A percentile compares a stretch with the other conserved stretches of the same genome.
phyloP scores from a whole-genome alignment of 2,797 vertebrate genomes.

The Gymnopithys bicolor region DNA sequence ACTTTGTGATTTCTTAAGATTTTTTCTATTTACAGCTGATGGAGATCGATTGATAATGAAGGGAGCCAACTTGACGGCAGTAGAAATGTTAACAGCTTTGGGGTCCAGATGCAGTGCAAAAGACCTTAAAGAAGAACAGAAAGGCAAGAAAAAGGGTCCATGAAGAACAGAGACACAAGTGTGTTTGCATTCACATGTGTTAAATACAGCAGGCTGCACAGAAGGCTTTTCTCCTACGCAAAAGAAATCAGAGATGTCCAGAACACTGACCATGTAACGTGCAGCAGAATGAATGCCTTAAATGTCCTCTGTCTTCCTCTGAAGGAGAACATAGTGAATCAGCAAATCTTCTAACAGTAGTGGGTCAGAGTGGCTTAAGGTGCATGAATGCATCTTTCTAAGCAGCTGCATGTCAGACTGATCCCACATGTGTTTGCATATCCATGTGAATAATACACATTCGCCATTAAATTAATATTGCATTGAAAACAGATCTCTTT shows the following conservation, averaged over 20 bases:
- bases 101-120: conserved; percentile 80
- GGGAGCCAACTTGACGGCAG: conserved; percentile 79
- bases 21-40: conserved; percentile 77
- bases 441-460: neutral
- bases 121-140: conserved; percentile 78
- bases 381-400: neutral
- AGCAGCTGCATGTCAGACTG: neutral
- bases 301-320: neutral
- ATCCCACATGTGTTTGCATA: neutral
- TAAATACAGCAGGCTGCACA: neutral
- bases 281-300: neutral
- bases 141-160: conserved; percentile 72
- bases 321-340: neutral
- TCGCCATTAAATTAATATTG: conserved; percentile 20
- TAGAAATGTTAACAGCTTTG: conserved; percentile 85
- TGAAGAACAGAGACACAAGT: neutral
- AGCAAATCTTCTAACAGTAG: neutral
- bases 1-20: neutral
- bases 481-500: neutral
- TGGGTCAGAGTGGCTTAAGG: neutral
- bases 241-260: neutral
- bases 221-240: neutral
- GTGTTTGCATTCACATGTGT: neutral
- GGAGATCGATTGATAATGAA: conserved; percentile 89
- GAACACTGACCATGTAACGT: neutral